These are phyloP conservation scores for Vicugna pacos DNA, from an alignment of 2,113 vertebrate species.

Conservation along the genomic window DNA sequence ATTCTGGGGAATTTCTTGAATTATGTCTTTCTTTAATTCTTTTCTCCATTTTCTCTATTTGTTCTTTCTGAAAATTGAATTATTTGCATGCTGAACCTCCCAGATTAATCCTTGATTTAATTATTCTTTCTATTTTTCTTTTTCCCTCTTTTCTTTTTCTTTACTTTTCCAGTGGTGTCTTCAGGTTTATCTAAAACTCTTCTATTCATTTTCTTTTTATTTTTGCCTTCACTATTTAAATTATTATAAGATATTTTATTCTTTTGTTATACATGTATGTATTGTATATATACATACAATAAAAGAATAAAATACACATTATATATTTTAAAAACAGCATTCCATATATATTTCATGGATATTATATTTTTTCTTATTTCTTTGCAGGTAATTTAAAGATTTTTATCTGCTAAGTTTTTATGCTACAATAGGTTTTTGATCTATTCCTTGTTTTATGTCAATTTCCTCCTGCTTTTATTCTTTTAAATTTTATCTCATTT, in stretches of 20 bases:
- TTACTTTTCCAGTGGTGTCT: neutral
- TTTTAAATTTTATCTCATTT: neutral
- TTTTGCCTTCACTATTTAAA: conserved; percentile 1
- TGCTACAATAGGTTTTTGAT: neutral
- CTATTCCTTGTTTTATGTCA: neutral
- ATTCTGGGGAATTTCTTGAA: neutral
- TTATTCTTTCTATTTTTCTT: neutral
- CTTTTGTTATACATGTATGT: neutral
- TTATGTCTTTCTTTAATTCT: neutral
- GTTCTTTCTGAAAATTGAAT: neutral
- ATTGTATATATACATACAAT: neutral
- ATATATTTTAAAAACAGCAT: neutral
- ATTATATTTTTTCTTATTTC: neutral
- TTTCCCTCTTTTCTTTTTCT: neutral
- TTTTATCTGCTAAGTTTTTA: neutral
- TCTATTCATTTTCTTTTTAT: neutral
- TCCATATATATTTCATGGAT: neutral
- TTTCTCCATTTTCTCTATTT: neutral
- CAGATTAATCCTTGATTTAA: neutral
- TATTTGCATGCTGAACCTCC: neutral
- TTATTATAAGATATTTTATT: neutral
- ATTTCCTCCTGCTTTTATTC: neutral
- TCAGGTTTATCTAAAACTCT: neutral
- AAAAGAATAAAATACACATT: neutral
- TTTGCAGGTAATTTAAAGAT: neutral